Base-by-base conservation (phyloP, 2,888 invertebrate species). In the Sceliomorpha sp. region DNA sequence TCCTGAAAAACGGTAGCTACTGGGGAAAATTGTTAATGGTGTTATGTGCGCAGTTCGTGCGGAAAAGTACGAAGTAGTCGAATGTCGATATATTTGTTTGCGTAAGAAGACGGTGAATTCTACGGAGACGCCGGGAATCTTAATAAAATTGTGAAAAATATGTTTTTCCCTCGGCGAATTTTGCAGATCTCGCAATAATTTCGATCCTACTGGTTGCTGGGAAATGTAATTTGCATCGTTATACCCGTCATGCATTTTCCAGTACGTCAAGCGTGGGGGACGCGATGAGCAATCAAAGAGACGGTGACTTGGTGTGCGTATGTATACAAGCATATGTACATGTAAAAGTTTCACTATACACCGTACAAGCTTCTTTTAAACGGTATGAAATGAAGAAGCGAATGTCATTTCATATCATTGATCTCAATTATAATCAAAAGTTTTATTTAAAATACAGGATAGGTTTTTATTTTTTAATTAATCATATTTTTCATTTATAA, bases 191-290 rank as follows among this genome's bases (percentile, higher is more conserved):
- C 8, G 45, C 36, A 10, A 63, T 36, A 48, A 55, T 45, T 36
- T 26, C 20, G 15, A 29, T 47, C 13, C 48, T 9, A 17, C 7
- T 15, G 29, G 15, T 34, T 13, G 32, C 17, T 15, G 27, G 12
- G 10, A 39, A 40, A 66, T 27, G 59, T 59, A 53, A 66, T 66
- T 59, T 66, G 67, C 67, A 67, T 67, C 60, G 59, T 67, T 60
- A 67, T 55, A 44, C 44, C 39, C 37, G 48, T 39, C 44, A 47
- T 37, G 55, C 53, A 67, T 67, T 67, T 67, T 67, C 67, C 48
- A 67, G 37, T 44, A 60, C 67, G 59, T 67, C 59, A 45, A 67
- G 67, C 67, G 48, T 55, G 48, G 42, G 44, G 36, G 45, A 67
- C 55, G 55, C 47, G 48, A 67, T 66, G 53, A 66, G 53, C 59